Percentiles rank a stretch among this genome's conserved stretches.
Conservation (phyloP, 2,113 vertebrate genomes). For the Vidua chalybeata region DNA sequence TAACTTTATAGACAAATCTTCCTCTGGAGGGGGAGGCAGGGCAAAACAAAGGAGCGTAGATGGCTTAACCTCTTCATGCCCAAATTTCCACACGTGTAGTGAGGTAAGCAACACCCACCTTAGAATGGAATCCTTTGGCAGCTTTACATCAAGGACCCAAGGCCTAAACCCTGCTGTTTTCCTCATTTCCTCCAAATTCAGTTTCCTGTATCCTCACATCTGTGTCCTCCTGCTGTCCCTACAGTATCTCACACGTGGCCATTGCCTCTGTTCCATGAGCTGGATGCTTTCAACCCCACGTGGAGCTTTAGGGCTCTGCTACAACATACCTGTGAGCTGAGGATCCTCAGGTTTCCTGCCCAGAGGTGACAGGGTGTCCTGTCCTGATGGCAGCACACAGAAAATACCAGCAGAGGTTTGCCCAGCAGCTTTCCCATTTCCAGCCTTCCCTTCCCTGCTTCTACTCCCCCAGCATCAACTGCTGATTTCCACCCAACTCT, state of each 20-base stretch:
- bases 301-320: background rate
- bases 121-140: background rate
- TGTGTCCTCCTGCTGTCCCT: background rate
- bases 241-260: accelerated
- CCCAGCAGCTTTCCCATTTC: background rate
- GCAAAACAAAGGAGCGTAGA: background rate
- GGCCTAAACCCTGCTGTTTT: background rate
- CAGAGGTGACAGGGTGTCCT: background rate
- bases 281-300: accelerated
- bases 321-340: accelerated
- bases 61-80: background rate
- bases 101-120: background rate
- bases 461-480: background rate
- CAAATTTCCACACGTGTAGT: accelerated
- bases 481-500: background rate
- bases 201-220: background rate
- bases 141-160: background rate
- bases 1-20: slow-evolving; percentile 37
- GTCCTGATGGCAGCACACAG: background rate
- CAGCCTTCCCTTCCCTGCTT: background rate
- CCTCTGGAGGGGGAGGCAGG: background rate
- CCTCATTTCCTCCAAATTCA: background rate
- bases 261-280: background rate
- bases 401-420: accelerated
- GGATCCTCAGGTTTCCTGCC: background rate